These are phyloP conservation scores for Koerneria pararmatus DNA, from an alignment of 2,888 invertebrate species.

Conservation along the genomic window DNA sequence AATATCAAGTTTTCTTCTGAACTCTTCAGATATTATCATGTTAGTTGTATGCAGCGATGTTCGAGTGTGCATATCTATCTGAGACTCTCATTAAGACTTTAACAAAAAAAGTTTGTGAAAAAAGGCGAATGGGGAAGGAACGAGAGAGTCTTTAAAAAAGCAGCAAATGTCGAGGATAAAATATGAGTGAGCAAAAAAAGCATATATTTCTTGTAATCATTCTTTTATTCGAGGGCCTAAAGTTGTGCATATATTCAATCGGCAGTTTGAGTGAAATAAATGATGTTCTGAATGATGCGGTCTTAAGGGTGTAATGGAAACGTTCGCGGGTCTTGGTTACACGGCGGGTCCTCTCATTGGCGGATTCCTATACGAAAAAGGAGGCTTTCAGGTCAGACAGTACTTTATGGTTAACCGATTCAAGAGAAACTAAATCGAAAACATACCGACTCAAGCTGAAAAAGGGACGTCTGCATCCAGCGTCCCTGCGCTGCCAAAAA, in stretches of 20 bases:
- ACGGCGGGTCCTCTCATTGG: slow-evolving; percentile 87
- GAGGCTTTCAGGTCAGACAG: slow-evolving; percentile 27
- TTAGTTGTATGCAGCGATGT: too few relatives aligned
- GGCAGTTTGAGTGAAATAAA: background rate
- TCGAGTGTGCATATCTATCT: too few relatives aligned
- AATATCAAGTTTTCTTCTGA: too few relatives aligned
- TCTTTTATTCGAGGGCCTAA: too few relatives aligned
- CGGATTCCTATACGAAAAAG: slow-evolving; percentile 26
- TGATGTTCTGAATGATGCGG: background rate
- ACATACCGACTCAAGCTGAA: too few relatives aligned
- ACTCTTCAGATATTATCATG: too few relatives aligned
- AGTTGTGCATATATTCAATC: background rate
- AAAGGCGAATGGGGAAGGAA: background rate
- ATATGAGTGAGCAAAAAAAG: too few relatives aligned
- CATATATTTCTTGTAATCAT: too few relatives aligned
- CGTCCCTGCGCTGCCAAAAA: too few relatives aligned
- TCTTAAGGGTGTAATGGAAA: slow-evolving; percentile 61
- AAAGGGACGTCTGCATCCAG: too few relatives aligned
- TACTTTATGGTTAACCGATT: too few relatives aligned
- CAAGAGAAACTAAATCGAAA: background rate
- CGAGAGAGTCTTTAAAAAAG: background rate
- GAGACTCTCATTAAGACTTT: too few relatives aligned
- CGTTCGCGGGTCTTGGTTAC: slow-evolving; percentile 80
- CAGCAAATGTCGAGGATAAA: background rate
- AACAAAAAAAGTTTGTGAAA: slow-evolving; percentile 1